Conservation (phyloP, 1,140 invertebrate species). For the Leguminivora glycinivorella region DNA sequence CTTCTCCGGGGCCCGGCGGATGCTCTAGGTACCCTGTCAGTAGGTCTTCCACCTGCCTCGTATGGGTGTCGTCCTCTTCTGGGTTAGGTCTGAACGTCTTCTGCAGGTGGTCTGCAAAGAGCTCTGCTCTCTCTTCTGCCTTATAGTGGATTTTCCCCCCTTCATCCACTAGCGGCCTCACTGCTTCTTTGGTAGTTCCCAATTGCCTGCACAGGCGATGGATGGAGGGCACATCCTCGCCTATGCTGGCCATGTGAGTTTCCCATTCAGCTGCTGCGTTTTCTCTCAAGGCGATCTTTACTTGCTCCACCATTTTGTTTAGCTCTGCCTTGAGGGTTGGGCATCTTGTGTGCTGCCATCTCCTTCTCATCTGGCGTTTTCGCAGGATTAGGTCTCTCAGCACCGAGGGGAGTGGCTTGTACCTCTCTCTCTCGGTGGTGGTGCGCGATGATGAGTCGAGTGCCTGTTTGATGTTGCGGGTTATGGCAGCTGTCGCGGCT, state of each 20-base stretch:
- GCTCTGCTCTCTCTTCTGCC: background rate
- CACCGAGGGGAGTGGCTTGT: background rate
- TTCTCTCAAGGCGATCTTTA: background rate
- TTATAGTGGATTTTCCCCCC: background rate
- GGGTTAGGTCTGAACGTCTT: background rate
- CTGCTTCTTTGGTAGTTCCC: background rate
- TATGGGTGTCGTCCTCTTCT: background rate
- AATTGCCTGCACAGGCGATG: background rate
- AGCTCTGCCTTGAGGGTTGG: background rate
- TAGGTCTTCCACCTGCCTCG: background rate
- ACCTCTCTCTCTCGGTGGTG: background rate
- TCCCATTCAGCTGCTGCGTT: background rate
- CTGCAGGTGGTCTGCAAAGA: background rate
- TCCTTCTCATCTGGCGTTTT: background rate
- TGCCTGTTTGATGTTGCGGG: background rate
- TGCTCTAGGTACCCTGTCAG: background rate
- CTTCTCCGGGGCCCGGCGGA: background rate
- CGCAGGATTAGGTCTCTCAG: background rate
- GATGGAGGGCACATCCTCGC: background rate
- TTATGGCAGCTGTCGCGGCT: background rate
- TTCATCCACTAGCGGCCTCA: background rate
- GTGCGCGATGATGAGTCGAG: background rate
- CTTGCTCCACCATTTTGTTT: background rate
- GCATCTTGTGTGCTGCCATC: constrained; percentile 4
- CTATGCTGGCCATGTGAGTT: background rate